Evolutionary conservation across 2,113 vertebrate species (phyloP).

Genomic region (Illadopsis cleaveri): DNA sequence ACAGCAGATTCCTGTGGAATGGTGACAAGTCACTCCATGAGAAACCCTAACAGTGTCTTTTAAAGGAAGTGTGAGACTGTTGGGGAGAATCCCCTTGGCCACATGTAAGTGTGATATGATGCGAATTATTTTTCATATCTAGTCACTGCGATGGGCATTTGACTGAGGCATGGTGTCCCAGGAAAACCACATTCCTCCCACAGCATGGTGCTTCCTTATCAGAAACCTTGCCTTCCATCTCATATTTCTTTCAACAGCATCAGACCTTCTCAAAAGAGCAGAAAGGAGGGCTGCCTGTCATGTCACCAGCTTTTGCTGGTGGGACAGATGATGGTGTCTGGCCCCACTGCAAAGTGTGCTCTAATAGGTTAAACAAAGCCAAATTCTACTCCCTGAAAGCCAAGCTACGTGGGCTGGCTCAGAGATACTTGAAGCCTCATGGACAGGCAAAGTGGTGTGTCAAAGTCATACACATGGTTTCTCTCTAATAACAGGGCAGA

Average conservation of each 20-base stretch:
- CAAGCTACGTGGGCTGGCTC: neutral
- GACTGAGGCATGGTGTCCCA: neutral
- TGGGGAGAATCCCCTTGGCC: neutral
- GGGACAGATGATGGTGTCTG: neutral
- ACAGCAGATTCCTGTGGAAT: neutral
- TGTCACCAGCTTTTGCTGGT: neutral
- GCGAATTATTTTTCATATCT: neutral
- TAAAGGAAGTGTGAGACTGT: neutral
- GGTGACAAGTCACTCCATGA: neutral
- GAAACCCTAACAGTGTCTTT: neutral
- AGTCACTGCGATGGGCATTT: neutral
- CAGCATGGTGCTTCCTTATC: neutral
- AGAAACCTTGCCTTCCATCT: neutral
- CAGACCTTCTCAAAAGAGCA: neutral
- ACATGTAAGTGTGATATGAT: neutral
- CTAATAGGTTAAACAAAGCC: neutral
- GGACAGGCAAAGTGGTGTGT: neutral
- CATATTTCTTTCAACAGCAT: neutral
- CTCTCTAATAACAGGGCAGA: neutral
- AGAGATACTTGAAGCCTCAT: neutral
- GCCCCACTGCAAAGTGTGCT: neutral
- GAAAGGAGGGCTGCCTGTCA: neutral
- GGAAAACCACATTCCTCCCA: neutral
- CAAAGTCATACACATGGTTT: neutral
- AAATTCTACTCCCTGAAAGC: neutral